Base-by-base conservation (phyloP, 2,888 invertebrate genomes). In the Piscicola geometra region DNA sequence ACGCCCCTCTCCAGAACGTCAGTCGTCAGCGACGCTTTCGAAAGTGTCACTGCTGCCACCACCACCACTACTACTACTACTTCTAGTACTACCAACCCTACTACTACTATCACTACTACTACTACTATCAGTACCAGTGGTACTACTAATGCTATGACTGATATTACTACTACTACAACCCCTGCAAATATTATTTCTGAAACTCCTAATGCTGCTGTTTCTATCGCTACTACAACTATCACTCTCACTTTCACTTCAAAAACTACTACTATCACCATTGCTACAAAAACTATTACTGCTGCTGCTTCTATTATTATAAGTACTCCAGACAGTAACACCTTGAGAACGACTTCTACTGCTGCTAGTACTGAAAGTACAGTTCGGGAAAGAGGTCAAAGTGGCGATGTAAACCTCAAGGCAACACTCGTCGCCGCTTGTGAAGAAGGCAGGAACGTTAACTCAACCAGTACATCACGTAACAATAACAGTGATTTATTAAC, bases 51-150 rank as follows among this genome's bases (percentile, higher is more conserved):
- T 64, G 30, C 30, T 28, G 21, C 64, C 30, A 64, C 64, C 21
- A 21, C 64, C 30, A 64, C 64, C 30, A 64, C 64, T 64, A 21
- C 64, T 21, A 64, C 64, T 21, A 64, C 64, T 64, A 21, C 64
- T 21, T 12, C 64, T 21, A 64, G 9, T 64, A 21, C 64, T 21
- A 64, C 64, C 30, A 64, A 5, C 21, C 5, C 64, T 21, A 64
- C 64, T 21, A 64, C 64, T 64, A 21, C 64, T 21, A 64, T n/a
- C 30, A 64, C 64, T 64, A 21, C 64, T 21, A 64, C 64, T 21
- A 64, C 64, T 64, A n/a, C 30, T 21, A 64, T 5, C n/a, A 64
- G 9, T 28, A 9, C 30, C n/a, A 64, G 5, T 9, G 21, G 9
- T 28, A 21, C 64, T 9, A 64, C 64, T 9, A 64, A 5, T 64